Evolutionary conservation across 2,113 vertebrate species (phyloP).

Genomic region (Eublepharis macularius): DNA sequence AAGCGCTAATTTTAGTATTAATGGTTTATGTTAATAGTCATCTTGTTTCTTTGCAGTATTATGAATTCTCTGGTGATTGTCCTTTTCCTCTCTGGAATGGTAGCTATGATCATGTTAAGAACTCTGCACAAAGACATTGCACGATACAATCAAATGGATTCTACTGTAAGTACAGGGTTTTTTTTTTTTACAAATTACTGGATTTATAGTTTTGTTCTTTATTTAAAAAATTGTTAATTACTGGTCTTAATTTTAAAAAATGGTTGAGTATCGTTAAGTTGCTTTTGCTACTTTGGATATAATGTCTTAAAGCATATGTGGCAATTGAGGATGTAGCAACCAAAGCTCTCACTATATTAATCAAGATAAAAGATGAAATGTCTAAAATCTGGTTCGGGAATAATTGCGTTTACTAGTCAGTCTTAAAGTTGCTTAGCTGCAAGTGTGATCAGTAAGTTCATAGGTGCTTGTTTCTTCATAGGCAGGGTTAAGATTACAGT

Average conservation of each 20-base stretch:
- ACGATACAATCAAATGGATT: slow-evolving; percentile 98
- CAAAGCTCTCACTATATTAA: neutral
- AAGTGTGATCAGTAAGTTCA: too few relatives aligned
- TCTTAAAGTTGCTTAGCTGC: too few relatives aligned
- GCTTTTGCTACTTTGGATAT: neutral
- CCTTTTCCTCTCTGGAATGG: slow-evolving; percentile 98
- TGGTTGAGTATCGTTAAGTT: neutral
- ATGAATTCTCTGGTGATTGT: slow-evolving; percentile 99
- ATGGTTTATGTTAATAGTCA: neutral
- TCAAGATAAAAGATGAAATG: too few relatives aligned
- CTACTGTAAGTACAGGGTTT: slow-evolving; percentile 75
- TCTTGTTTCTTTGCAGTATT: slow-evolving; percentile 80
- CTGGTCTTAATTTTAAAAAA: neutral
- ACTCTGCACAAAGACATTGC: slow-evolving; percentile 98
- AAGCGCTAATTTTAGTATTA: neutral
- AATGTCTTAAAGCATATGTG: neutral
- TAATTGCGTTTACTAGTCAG: too few relatives aligned
- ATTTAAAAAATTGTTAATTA: too few relatives aligned
- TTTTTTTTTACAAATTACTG: slow-evolving; percentile 18
- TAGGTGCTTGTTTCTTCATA: too few relatives aligned
- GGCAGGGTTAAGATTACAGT: too few relatives aligned
- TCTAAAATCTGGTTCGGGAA: too few relatives aligned
- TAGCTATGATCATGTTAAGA: slow-evolving; percentile 98
- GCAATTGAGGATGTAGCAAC: neutral
- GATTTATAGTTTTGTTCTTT: too few relatives aligned